phyloP scores from a whole-genome alignment of 2,888 invertebrate species.

The Trilocha varians region DNA sequence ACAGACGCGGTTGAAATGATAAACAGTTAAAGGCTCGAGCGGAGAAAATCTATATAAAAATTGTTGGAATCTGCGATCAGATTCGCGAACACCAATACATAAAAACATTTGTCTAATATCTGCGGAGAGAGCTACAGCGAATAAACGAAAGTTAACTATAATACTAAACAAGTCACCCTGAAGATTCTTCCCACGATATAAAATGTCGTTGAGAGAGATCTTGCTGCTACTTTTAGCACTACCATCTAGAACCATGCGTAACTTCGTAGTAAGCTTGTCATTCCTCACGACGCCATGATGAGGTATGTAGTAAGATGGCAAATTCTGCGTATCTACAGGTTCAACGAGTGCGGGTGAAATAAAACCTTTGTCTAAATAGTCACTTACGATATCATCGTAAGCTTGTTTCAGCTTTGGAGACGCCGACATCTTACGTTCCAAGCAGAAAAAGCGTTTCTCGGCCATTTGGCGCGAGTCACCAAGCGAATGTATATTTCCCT shows the following conservation, averaged over 20 bases:
- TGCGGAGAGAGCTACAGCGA: constrained; percentile 11
- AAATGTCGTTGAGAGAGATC: constrained; percentile 11
- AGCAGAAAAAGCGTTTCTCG: no score
- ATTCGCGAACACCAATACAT: constrained; percentile 8
- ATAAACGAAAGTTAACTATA: constrained; percentile 14
- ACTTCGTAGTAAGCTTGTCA: constrained; percentile 6
- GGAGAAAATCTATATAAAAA: constrained; percentile 12
- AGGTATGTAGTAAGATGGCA: no score
- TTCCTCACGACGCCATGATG: constrained; percentile 8
- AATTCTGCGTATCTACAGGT: no score
- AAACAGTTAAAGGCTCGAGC: constrained; percentile 5
- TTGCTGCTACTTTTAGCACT: constrained; percentile 7
- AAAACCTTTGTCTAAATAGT: no score
- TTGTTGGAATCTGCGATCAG: constrained; percentile 10
- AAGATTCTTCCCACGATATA: constrained; percentile 11
- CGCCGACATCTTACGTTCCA: no score
- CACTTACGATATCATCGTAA: no score
- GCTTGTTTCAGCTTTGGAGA: no score
- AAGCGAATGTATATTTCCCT: no score
- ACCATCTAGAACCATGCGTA: constrained; percentile 10
- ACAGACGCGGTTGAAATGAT: constrained; percentile 11
- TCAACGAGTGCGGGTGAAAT: no score
- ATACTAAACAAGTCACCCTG: constrained; percentile 14
- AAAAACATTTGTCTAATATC: constrained; percentile 15
- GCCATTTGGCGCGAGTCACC: no score